Evolutionary conservation across 2,797 vertebrate genomes (phyloP).

Genomic region (Cyclura pinguis): DNA sequence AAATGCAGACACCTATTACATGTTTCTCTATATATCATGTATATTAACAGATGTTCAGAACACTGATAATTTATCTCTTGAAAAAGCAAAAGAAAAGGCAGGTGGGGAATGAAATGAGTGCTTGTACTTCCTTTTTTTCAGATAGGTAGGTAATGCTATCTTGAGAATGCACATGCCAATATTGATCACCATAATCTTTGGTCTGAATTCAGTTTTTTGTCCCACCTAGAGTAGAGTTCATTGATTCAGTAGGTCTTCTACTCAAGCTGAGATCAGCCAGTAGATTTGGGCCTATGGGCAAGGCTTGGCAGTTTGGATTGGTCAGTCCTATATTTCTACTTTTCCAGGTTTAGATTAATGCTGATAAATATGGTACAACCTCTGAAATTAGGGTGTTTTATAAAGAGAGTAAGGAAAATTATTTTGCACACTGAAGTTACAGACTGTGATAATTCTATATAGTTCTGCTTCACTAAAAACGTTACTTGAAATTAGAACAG

Average conservation of each 20-base stretch:
- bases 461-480: not conserved
- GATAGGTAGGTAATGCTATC: not conserved
- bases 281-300: no score
- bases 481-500: not conserved
- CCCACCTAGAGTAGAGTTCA: no score
- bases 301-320: not conserved
- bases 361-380: not conserved
- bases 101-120: not conserved
- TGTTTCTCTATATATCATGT: not conserved
- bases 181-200: not conserved
- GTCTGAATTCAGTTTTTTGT: no score
- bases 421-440: not conserved
- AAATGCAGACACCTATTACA: not conserved
- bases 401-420: not conserved
- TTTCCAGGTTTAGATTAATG: not conserved
- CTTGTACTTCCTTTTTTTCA: not conserved
- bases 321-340: not conserved
- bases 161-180: not conserved
- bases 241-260: no score
- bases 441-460: not conserved
- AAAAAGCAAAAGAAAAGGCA: no score
- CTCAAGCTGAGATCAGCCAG: no score
- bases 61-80: not conserved
- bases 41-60: not conserved
- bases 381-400: not conserved